These are phyloP conservation scores for Sicus ferrugineus DNA, from an alignment of 2,888 invertebrate genomes.

Conservation along the genomic window DNA sequence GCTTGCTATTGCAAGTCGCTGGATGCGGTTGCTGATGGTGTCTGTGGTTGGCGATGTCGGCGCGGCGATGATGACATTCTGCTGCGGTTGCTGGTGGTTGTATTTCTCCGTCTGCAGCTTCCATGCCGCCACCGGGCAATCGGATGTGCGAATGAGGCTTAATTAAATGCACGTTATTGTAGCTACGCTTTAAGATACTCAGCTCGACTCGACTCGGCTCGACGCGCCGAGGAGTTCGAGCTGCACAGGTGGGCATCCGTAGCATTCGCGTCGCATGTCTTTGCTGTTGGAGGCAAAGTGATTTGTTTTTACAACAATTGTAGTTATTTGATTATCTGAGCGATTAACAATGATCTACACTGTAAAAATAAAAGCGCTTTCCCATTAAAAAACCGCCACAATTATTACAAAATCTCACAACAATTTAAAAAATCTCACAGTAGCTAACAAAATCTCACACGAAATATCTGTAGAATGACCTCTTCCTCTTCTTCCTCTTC, in stretches of 20 bases:
- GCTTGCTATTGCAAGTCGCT: not conserved
- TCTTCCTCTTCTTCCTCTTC: too few relatives aligned
- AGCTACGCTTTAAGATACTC: not conserved
- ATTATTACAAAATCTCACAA: too few relatives aligned
- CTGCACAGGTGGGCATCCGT: not conserved
- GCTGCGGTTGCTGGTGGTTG: not conserved
- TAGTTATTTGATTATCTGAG: constrained; percentile 6
- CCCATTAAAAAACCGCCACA: too few relatives aligned
- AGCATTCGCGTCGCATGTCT: not conserved
- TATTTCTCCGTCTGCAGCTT: not conserved
- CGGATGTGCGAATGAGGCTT: constrained; percentile 39
- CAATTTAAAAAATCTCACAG: too few relatives aligned
- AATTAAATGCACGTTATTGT: constrained; percentile 38
- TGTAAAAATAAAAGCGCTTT: not conserved
- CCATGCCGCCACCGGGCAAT: constrained; percentile 14
- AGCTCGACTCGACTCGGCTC: too few relatives aligned
- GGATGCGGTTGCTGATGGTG: not conserved
- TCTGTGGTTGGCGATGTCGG: not conserved
- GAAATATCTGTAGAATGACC: too few relatives aligned
- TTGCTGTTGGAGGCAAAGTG: constrained; percentile 8
- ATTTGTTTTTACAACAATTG: constrained; percentile 16
- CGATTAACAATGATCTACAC: too few relatives aligned
- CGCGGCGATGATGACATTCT: not conserved
- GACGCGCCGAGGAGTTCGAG: not conserved
- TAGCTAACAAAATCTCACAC: too few relatives aligned